Evolutionary conservation across 1,140 invertebrate genomes (phyloP), one percentile per base, ranked within the genome.

Genomic region (Forficula auricularia): DNA sequence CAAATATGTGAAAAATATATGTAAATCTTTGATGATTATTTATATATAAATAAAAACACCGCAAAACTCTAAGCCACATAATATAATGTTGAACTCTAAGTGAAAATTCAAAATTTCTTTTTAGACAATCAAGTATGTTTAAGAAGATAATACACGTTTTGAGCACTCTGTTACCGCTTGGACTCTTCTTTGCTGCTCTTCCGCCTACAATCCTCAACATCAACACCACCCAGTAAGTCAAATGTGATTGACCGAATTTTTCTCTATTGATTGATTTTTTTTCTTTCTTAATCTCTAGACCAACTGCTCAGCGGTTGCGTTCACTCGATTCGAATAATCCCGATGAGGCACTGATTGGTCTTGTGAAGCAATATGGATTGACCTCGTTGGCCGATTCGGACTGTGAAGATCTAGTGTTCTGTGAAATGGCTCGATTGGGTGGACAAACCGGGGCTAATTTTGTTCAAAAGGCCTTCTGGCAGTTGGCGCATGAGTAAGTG

Each of bases 191-290:
- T 18, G 68, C 68, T 14, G 68, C 70, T 0, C 54, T 71, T 27
- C 68, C 68, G 1, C 70, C 70, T 3, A 64, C 54, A 38, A 52
- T 72, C 44, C 60, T 72, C 43, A 68, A 60, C 37, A 57, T 72
- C 35, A 55, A 52, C 18, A 52, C 56, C 38, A 47, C 52, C 19
- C 55, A 54, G 63, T 64, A 50, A 58, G 55, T 48, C n/a, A n/a
- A n/a, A n/a, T n/a, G n/a, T n/a, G n/a, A n/a, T n/a, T n/a, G n/a
- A n/a, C n/a, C n/a, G n/a, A 19, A 31, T 44, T 33, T 27, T 9
- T 38, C 32, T 19, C 6, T 15, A 19, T 38, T n/a, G 18, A 36
- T 3, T 36, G 34, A n/a, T n/a, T n/a, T n/a, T 27, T 10, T 27
- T 27, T 27, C n/a, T 36, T 18, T 18, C 13, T 14, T 15, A 36